phyloP scores from a whole-genome alignment of 2,797 vertebrate genomes.

The Phyllotis vaccarum region DNA sequence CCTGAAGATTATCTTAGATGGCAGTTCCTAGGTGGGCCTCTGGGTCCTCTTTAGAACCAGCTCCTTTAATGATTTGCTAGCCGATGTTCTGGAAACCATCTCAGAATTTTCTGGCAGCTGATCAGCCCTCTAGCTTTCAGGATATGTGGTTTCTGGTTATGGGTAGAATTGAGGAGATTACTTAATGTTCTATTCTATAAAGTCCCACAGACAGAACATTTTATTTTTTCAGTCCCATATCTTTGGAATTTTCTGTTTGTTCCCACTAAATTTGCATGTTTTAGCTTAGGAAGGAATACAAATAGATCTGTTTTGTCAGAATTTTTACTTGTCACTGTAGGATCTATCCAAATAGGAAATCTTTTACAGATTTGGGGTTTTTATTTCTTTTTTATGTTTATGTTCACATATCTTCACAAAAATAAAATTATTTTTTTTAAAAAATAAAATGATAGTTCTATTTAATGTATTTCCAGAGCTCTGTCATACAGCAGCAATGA shows the following conservation, averaged over 20 bases:
- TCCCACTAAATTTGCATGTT: constrained; percentile 69
- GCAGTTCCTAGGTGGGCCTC: not conserved
- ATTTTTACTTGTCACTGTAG: constrained; percentile 69
- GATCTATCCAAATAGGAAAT: constrained; percentile 53
- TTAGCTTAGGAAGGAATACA: constrained; percentile 70
- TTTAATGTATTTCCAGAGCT: constrained; percentile 75
- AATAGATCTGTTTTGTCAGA: constrained; percentile 71
- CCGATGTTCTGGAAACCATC: not conserved
- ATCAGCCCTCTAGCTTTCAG: not conserved
- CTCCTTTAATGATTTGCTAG: not conserved
- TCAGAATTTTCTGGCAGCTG: constrained; percentile 44
- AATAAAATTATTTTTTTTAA: constrained; percentile 69
- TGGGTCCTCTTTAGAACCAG: constrained; percentile 34
- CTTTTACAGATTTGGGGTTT: constrained; percentile 65
- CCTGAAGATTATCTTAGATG: not conserved
- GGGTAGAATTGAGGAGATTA: constrained; percentile 22
- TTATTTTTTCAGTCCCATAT: constrained; percentile 64
- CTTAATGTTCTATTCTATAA: constrained; percentile 52
- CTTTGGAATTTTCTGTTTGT: constrained; percentile 71
- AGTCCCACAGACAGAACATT: constrained; percentile 36
- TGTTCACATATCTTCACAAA: constrained; percentile 76
- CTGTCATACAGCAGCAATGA: constrained; percentile 60
- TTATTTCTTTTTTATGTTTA: constrained; percentile 62
- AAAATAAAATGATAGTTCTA: constrained; percentile 68
- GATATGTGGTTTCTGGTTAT: constrained; percentile 28